phyloP scores from a whole-genome alignment of 2,113 vertebrate genomes.

The Petaurus breviceps region DNA sequence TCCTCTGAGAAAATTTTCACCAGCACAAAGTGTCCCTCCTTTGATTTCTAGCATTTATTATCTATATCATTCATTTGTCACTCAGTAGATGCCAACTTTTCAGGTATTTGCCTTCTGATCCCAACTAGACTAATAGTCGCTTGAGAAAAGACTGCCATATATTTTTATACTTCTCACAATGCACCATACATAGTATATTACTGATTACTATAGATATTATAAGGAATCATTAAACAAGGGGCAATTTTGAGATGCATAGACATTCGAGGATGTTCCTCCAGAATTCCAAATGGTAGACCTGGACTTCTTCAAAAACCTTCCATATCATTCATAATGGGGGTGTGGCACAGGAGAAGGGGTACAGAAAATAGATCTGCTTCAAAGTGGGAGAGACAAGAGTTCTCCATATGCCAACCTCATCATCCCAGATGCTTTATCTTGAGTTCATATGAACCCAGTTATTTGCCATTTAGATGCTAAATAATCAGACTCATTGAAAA shows the following conservation, averaged over 20 bases:
- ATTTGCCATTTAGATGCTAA: neutral
- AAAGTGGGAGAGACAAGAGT: neutral
- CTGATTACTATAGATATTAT: neutral
- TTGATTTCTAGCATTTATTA: neutral
- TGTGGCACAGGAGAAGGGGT: neutral
- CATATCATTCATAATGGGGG: neutral
- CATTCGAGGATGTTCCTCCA: neutral
- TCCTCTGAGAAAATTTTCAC: neutral
- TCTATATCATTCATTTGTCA: neutral
- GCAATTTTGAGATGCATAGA: neutral
- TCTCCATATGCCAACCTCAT: neutral
- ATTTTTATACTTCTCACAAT: neutral
- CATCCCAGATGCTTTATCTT: neutral
- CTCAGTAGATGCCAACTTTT: neutral
- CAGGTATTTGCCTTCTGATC: neutral
- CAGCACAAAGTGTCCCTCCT: neutral
- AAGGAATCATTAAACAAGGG: neutral
- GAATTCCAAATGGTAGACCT: neutral
- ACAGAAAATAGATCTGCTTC: neutral
- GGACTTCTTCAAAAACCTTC: neutral
- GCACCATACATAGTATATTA: neutral
- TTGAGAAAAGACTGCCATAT: neutral
- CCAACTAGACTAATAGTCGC: neutral
- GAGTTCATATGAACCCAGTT: neutral
- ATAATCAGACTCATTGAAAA: neutral